A percentile compares a stretch with the other conserved stretches of the same genome.
These are phyloP conservation scores for Scaptomyza montana DNA, from an alignment of 1,140 invertebrate species.

Conservation along the genomic window DNA sequence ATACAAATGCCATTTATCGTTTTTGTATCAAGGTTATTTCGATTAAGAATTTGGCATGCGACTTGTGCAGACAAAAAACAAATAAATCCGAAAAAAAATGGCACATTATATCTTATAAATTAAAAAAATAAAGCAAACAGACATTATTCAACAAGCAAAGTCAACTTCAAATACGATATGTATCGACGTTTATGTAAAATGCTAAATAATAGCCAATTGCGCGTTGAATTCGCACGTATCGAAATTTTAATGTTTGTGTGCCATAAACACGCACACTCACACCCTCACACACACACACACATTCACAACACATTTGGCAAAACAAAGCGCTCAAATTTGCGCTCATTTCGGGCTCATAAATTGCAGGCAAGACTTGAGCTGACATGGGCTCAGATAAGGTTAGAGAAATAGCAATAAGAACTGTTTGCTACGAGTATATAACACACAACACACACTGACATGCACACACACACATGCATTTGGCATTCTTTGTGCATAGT, in stretches of 20 bases:
- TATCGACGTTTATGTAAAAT: slow-evolving; percentile 31
- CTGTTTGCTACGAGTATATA: slow-evolving; percentile 9
- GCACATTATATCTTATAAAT: too few relatives aligned
- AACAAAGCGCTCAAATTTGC: slow-evolving; percentile 54
- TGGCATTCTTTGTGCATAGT: slow-evolving; percentile 50
- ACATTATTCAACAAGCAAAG: too few relatives aligned
- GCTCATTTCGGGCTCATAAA: slow-evolving; percentile 70
- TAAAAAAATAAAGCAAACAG: neutral
- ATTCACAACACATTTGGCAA: neutral
- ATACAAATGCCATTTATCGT: neutral
- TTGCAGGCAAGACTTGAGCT: slow-evolving; percentile 52
- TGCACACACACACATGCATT: slow-evolving; percentile 15
- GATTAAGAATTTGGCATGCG: slow-evolving; percentile 9
- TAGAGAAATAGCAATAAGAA: slow-evolving; percentile 20
- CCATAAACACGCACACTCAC: slow-evolving; percentile 22
- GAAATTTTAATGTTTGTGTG: slow-evolving; percentile 5
- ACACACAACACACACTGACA: neutral
- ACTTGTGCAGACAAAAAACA: neutral
- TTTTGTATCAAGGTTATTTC: neutral
- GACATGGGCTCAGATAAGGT: neutral
- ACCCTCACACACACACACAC: slow-evolving; percentile 2
- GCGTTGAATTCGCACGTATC: slow-evolving; percentile 55
- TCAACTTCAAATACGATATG: neutral
- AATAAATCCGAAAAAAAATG: neutral
- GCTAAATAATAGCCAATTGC: slow-evolving; percentile 63